These are phyloP conservation scores for Threskiornis aethiopicus DNA, from an alignment of 2,797 vertebrate genomes.

Conservation along the genomic window DNA sequence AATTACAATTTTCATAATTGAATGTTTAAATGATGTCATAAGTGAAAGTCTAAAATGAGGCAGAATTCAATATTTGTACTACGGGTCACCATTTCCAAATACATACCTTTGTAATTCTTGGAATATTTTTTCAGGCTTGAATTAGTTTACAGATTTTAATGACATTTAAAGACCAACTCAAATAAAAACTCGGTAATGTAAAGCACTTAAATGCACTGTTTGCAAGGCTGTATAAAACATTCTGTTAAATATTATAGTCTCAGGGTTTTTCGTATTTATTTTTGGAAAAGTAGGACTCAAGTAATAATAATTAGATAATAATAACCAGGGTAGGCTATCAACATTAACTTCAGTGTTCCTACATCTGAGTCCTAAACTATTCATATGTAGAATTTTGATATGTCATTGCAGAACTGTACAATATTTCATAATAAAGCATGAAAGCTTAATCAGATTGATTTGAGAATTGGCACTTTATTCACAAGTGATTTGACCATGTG, in stretches of 20 bases:
- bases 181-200: background rate
- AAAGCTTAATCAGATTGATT: background rate
- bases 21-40: background rate
- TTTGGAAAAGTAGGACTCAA: background rate
- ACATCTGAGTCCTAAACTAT: background rate
- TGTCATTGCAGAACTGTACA: background rate
- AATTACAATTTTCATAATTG: background rate
- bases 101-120: background rate
- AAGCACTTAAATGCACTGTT: background rate
- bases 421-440: background rate
- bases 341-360: background rate
- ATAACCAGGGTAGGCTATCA: background rate
- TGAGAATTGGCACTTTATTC: background rate
- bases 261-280: accelerated
- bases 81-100: background rate
- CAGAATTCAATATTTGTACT: background rate
- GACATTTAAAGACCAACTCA: background rate
- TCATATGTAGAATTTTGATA: background rate
- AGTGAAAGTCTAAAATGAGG: background rate
- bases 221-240: background rate
- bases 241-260: background rate
- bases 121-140: background rate
- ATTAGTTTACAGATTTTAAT: background rate
- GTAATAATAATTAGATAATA: background rate
- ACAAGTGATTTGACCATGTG: background rate